Evolutionary conservation across 2,113 vertebrate species (phyloP).

Genomic region (Typhlomys cinereus): DNA sequence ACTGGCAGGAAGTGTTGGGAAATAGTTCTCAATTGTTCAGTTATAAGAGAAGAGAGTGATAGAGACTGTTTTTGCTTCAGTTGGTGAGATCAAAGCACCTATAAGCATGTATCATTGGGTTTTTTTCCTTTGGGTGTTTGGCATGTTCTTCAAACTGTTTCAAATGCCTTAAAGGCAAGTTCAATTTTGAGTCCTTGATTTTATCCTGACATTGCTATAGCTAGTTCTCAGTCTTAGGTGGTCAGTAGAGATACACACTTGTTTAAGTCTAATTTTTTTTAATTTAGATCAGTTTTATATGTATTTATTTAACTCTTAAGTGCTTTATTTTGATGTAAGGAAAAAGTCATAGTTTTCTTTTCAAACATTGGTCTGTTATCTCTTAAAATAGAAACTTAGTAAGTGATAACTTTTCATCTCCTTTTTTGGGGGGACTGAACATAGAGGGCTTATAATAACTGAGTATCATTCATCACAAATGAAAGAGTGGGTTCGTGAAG

Average conservation of each 20-base stretch:
- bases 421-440: no score
- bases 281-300: neutral
- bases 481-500: no score
- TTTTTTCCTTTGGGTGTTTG: slow-evolving; percentile 14
- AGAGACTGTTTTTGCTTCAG: neutral
- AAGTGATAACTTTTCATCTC: neutral
- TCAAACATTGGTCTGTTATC: slow-evolving; percentile 15
- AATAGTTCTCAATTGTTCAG: slow-evolving; percentile 44
- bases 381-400: slow-evolving; percentile 44
- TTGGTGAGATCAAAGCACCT: neutral
- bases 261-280: slow-evolving; percentile 25
- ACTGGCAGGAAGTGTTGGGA: slow-evolving; percentile 38
- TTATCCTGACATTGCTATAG: neutral
- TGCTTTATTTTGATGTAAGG: neutral
- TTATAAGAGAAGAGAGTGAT: neutral
- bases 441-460: no score
- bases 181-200: slow-evolving; percentile 8
- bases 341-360: slow-evolving; percentile 30
- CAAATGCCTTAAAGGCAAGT: neutral
- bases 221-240: neutral
- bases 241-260: neutral
- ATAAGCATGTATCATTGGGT: neutral
- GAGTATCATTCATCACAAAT: no score
- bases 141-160: neutral
- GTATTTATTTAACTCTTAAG: slow-evolving; percentile 22